Evolutionary conservation across 2,888 invertebrate genomes (phyloP), one percentile per base, ranked within the genome.

Genomic region (Elegia similella): DNA sequence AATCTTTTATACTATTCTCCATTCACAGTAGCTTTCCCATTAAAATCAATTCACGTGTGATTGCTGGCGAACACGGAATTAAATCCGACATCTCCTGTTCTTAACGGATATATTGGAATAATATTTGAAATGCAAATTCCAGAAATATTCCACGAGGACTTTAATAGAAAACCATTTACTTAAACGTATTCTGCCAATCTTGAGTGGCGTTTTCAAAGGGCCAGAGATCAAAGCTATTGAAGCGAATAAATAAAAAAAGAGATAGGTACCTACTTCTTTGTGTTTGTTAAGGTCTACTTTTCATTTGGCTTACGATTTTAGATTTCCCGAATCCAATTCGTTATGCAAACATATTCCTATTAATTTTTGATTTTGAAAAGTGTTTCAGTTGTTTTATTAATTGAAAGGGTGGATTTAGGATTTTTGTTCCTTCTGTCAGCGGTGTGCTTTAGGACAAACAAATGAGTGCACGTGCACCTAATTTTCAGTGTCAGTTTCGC

Each of bases 221-320:
- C 73, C 72, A 62, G 74, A 79, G 74, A 84, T 84, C 76, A 80
- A 85, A 84, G 78, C 73, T 67, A 73, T 82, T 70, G 71, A 73
- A 72, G 72, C 70, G 75, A 78, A 80, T 80, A 79, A 82, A 82
- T 77, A 77, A 76, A 76, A 23, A 72, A 67, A 52, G 61, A 73
- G 65, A 73, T 75, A 68, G 72, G 71, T 68, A 68, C 72, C 72
- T 68, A 68, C 71, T 75, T 73, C 66, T 73, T 75, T 75, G 69
- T 76, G 65, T 72, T 76, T 69, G 61, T 64, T 63, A 64, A 68
- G 62, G 62, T 64, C 64, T 71, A 70, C 65, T 72, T 71, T 73
- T 60, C 61, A 66, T 69, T 69, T 66, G 63, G 65, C 62, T 68
- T 65, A 63, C 61, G 63, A 62, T 66, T 70, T 69, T 66, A 60